Percentiles rank a stretch among this genome's conserved stretches.
phyloP scores from a whole-genome alignment of 1,140 invertebrate genomes.

The Ylistrum balloti region DNA sequence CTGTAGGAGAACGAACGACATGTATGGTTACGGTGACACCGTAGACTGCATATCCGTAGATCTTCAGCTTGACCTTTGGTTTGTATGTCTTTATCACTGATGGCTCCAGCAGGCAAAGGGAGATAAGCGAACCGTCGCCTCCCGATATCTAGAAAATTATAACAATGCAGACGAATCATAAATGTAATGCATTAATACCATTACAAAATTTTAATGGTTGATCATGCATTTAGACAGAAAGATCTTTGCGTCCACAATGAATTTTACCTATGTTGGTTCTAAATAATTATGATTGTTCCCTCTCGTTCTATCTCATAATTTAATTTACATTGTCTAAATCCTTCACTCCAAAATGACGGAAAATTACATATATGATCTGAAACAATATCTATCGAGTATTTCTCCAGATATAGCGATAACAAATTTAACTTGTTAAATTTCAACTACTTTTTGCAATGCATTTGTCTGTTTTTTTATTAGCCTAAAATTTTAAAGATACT shows the following conservation, averaged over 20 bases:
- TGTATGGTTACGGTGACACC: not conserved
- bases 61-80: not conserved
- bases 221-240: not conserved
- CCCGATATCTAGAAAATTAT: not conserved
- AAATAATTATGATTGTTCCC: too few species aligned
- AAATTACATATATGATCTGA: too few species aligned
- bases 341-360: not conserved
- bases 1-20: conserved; percentile 4
- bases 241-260: not conserved
- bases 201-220: not conserved
- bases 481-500: too few species aligned
- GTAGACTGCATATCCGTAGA: not conserved
- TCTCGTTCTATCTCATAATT: too few species aligned
- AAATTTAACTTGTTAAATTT: too few species aligned
- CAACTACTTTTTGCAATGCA: too few species aligned
- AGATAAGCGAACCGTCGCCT: not conserved
- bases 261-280: too few species aligned
- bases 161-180: too few species aligned
- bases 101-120: not conserved
- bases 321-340: not conserved
- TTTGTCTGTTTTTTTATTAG: too few species aligned
- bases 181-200: not conserved
- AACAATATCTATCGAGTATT: too few species aligned
- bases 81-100: not conserved
- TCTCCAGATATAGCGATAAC: too few species aligned